Percentiles rank a stretch among this genome's conserved stretches.
These are phyloP conservation scores for Orcinus orca DNA, from an alignment of 2,113 vertebrate species.

Conservation along the genomic window DNA sequence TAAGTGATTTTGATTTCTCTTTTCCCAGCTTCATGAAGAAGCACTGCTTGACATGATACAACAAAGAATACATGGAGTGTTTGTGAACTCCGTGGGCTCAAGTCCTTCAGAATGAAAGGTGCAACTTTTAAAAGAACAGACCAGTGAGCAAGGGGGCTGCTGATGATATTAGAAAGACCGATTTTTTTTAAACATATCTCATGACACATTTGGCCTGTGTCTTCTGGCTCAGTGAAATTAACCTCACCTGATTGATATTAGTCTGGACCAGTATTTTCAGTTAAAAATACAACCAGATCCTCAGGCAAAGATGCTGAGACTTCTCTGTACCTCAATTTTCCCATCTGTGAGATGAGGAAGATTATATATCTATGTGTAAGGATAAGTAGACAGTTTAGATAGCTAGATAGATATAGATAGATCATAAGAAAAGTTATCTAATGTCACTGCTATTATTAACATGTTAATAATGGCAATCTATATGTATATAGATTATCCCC, in stretches of 20 bases:
- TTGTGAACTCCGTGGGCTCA: background rate
- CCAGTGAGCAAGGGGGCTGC: background rate
- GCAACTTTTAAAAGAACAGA: background rate
- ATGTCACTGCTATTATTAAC: background rate
- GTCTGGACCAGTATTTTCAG: background rate
- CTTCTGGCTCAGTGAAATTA: background rate
- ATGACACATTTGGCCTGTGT: background rate
- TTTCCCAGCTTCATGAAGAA: background rate
- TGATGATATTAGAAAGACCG: background rate
- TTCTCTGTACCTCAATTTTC: background rate
- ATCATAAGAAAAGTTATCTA: background rate
- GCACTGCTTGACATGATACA: background rate
- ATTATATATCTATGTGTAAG: background rate
- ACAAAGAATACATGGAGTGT: background rate
- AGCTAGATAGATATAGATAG: background rate
- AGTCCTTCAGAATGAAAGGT: background rate
- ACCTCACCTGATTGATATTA: background rate
- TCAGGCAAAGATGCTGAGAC: background rate
- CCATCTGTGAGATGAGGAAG: background rate
- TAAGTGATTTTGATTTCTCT: background rate
- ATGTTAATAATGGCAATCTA: background rate
- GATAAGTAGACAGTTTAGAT: background rate
- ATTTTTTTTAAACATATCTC: background rate
- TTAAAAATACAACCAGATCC: background rate
- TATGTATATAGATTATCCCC: background rate